Evolutionary conservation across 2,113 vertebrate species (phyloP).

Genomic region (Passer montanus): DNA sequence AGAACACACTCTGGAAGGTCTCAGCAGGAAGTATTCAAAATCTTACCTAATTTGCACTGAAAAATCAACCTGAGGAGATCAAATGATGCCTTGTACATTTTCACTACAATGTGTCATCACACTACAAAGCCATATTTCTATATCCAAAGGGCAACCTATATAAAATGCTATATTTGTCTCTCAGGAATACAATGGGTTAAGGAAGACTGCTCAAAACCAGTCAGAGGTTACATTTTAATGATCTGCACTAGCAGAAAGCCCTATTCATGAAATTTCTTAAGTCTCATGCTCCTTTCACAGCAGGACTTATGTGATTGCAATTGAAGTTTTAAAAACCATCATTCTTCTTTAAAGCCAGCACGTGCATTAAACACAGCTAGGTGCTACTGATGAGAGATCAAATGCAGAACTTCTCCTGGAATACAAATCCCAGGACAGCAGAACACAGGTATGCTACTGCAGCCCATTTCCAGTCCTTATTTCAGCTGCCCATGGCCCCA

Average conservation of each 20-base stretch:
- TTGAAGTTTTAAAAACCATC: not conserved
- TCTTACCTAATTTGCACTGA: not conserved
- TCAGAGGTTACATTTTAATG: not conserved
- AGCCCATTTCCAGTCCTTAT: not conserved
- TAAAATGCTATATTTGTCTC: not conserved
- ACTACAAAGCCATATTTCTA: not conserved
- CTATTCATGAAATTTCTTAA: not conserved
- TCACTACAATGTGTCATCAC: not conserved
- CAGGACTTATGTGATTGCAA: not conserved
- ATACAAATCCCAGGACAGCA: not conserved
- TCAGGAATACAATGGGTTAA: not conserved
- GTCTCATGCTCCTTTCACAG: not conserved
- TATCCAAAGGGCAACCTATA: not conserved
- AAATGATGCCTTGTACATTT: not conserved
- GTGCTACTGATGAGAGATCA: not conserved
- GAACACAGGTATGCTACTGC: not conserved
- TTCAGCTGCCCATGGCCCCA: not conserved
- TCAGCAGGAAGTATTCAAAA: not conserved
- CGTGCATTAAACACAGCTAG: not conserved
- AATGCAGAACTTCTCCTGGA: not conserved
- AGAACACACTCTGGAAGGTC: not conserved
- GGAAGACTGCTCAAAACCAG: not conserved
- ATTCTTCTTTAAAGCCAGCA: not conserved
- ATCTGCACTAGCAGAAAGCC: not conserved
- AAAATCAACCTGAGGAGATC: not conserved